Percentiles rank a stretch among this genome's conserved stretches.
Evolutionary conservation across 2,797 vertebrate genomes (phyloP).

Genomic region (Cynopterus sphinx): DNA sequence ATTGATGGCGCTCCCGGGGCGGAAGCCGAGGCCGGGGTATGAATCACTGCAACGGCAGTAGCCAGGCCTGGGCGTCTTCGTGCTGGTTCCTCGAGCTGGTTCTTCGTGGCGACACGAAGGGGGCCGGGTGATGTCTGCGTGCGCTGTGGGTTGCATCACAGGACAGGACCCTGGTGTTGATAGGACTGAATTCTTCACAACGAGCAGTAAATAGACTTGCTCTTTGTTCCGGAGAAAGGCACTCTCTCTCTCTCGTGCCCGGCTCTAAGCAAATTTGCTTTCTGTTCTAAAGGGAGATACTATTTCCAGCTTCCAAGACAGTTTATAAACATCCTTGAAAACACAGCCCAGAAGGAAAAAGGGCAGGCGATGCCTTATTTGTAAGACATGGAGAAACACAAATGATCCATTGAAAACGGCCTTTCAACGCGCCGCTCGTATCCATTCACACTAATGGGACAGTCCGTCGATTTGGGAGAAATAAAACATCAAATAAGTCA

Average conservation of each 20-base stretch:
- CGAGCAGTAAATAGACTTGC: neutral
- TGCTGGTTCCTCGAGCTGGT: neutral
- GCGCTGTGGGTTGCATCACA: fast-evolving
- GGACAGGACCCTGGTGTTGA: too few species aligned
- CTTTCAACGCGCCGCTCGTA: neutral
- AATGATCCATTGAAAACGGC: neutral
- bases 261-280: neutral
- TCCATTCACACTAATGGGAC: neutral
- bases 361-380: neutral
- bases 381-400: neutral
- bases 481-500: neutral
- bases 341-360: neutral
- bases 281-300: neutral
- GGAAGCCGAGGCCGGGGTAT: neutral
- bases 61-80: neutral
- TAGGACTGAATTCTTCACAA: neutral
- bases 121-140: neutral
- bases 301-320: neutral
- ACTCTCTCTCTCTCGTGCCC: neutral
- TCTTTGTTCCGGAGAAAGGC: neutral
- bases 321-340: neutral
- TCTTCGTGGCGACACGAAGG: neutral
- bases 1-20: neutral
- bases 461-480: neutral
- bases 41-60: neutral